A percentile compares a stretch with the other conserved stretches of the same genome.
Evolutionary conservation across 2,113 vertebrate genomes (phyloP).

Genomic region (Strigops habroptila): DNA sequence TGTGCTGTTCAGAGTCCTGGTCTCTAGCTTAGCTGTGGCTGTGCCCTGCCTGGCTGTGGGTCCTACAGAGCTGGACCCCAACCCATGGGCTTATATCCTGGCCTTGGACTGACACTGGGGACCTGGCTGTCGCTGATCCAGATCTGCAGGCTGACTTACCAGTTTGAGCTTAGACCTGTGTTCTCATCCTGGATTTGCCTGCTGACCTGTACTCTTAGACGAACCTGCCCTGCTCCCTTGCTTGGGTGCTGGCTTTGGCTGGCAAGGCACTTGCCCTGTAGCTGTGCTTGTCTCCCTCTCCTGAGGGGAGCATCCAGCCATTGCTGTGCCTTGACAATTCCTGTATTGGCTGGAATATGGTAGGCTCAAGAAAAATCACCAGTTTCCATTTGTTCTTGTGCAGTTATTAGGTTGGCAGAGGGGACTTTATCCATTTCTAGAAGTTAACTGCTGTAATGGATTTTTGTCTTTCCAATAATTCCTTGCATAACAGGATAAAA

Average conservation of each 20-base stretch:
- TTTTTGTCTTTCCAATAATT: not conserved
- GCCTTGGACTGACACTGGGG: rapidly evolving
- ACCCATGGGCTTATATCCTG: rapidly evolving
- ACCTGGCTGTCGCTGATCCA: not conserved
- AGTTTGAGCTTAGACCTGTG: not conserved
- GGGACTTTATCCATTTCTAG: not conserved
- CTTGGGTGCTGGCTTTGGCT: not conserved
- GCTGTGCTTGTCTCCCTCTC: not conserved
- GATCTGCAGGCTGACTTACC: not conserved
- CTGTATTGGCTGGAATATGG: not conserved
- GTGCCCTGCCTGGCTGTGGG: not conserved
- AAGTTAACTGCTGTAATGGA: not conserved
- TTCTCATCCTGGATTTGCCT: not conserved
- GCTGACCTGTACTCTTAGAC: not conserved
- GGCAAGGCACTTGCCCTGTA: not conserved
- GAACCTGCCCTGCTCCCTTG: not conserved
- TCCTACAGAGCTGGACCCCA: rapidly evolving
- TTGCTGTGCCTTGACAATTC: not conserved
- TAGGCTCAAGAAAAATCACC: not conserved
- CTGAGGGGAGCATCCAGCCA: not conserved
- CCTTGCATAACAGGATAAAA: not conserved
- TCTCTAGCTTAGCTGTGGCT: rapidly evolving
- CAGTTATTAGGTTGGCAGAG: not conserved
- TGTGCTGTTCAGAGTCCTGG: not conserved
- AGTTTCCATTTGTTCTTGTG: not conserved